Conservation (phyloP, 2,797 vertebrate species). For the Hippoglossus hippoglossus region DNA sequence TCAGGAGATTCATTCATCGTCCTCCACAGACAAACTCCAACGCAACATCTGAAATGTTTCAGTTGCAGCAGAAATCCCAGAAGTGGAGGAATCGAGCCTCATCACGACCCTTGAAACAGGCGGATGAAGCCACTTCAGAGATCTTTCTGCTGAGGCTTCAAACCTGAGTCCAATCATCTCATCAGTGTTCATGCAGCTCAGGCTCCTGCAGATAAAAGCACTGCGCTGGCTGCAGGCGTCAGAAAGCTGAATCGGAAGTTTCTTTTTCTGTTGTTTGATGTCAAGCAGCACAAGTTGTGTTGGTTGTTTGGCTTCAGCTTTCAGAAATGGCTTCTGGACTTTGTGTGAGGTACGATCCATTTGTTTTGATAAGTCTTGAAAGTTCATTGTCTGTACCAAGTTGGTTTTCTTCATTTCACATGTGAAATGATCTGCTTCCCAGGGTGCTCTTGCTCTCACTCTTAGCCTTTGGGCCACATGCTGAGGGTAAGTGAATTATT, state of each 20-base stretch:
- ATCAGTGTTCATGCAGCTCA: neutral
- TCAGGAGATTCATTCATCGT: too few relatives aligned
- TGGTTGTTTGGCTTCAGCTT: too few relatives aligned
- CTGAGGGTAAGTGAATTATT: slow-evolving; percentile 5
- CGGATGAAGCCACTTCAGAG: neutral
- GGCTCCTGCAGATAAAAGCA: neutral
- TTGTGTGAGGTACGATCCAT: too few relatives aligned
- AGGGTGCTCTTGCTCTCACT: slow-evolving; percentile 49
- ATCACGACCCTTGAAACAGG: neutral
- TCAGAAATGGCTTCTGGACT: too few relatives aligned
- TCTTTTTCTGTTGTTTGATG: too few relatives aligned
- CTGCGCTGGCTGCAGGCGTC: fast-evolving
- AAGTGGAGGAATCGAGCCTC: neutral
- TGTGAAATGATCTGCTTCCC: fast-evolving
- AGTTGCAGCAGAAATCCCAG: too few relatives aligned
- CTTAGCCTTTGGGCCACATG: neutral
- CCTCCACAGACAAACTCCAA: neutral
- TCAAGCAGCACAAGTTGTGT: too few relatives aligned
- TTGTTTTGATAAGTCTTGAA: too few relatives aligned
- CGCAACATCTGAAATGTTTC: neutral
- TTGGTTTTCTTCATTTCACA: neutral
- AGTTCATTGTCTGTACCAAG: fast-evolving
- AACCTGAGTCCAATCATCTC: slow-evolving; percentile 14
- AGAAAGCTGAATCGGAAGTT: too few relatives aligned
- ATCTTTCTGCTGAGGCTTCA: neutral